Conservation (phyloP, 2,113 vertebrate genomes). For the Eptesicus fuscus region DNA sequence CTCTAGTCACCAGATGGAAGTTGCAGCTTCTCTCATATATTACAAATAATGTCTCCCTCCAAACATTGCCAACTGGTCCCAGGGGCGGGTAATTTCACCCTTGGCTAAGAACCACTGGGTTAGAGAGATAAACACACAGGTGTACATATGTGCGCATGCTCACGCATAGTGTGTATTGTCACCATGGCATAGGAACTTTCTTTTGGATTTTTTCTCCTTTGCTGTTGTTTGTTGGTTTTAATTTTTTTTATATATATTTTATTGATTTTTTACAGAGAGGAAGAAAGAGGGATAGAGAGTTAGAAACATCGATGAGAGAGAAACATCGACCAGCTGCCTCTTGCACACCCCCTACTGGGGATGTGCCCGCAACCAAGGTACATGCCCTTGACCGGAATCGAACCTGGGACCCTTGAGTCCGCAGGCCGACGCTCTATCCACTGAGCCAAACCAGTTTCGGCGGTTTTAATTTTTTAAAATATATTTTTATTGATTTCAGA, state of each 20-base stretch:
- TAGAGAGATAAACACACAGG: neutral
- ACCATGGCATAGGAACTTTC: neutral
- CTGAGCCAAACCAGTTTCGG: too few species aligned
- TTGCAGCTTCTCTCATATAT: neutral
- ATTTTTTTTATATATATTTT: neutral
- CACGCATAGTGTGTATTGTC: neutral
- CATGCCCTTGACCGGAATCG: too few species aligned
- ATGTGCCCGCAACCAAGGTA: too few species aligned
- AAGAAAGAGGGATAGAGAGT: too few species aligned
- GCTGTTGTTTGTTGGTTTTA: neutral
- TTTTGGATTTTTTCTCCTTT: neutral
- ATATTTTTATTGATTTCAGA: neutral
- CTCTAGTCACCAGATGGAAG: neutral
- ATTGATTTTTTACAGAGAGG: too few species aligned
- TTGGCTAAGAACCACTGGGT: neutral
- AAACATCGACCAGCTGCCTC: too few species aligned
- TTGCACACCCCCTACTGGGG: too few species aligned
- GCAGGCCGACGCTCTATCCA: too few species aligned
- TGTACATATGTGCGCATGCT: neutral
- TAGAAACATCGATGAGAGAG: too few species aligned
- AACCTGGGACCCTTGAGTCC: too few species aligned
- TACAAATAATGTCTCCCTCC: neutral
- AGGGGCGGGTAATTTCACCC: neutral
- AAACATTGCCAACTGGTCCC: neutral
- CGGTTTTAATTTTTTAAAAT: neutral